Evolutionary conservation across 2,113 vertebrate genomes (phyloP).

Genomic region (Chaetura pelagica): DNA sequence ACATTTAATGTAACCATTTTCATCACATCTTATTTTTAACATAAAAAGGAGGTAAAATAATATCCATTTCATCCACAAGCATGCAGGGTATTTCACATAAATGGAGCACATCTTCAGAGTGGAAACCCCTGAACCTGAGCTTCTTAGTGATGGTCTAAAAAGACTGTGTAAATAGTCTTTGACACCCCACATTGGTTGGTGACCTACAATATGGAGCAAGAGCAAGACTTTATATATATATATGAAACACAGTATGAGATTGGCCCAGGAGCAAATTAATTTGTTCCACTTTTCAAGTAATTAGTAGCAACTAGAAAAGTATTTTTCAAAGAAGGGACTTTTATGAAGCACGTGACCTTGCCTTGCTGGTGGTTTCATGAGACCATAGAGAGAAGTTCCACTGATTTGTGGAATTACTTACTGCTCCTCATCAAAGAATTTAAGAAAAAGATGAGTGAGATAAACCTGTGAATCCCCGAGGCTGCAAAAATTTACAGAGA

Average conservation of each 20-base stretch:
- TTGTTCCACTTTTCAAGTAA: neutral
- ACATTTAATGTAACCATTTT: neutral
- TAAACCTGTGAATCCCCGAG: neutral
- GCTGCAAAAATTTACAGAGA: neutral
- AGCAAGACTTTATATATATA: neutral
- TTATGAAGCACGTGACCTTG: fast-evolving
- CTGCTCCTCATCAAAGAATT: neutral
- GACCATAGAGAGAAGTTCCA: neutral
- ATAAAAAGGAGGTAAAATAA: neutral
- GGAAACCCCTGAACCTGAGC: neutral
- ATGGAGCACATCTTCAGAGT: neutral
- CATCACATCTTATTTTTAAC: neutral
- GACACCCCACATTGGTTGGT: neutral
- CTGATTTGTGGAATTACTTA: neutral
- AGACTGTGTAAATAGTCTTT: neutral
- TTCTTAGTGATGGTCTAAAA: neutral
- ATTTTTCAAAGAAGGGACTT: neutral
- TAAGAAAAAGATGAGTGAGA: neutral
- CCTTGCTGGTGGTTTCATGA: neutral
- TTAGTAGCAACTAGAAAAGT: neutral
- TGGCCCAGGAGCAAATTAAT: neutral
- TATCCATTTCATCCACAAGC: neutral
- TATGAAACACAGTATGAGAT: neutral
- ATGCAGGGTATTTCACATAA: neutral
- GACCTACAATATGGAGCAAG: neutral